Evolutionary conservation across 1,140 invertebrate genomes (phyloP).

Genomic region (Papilio aristodemus): DNA sequence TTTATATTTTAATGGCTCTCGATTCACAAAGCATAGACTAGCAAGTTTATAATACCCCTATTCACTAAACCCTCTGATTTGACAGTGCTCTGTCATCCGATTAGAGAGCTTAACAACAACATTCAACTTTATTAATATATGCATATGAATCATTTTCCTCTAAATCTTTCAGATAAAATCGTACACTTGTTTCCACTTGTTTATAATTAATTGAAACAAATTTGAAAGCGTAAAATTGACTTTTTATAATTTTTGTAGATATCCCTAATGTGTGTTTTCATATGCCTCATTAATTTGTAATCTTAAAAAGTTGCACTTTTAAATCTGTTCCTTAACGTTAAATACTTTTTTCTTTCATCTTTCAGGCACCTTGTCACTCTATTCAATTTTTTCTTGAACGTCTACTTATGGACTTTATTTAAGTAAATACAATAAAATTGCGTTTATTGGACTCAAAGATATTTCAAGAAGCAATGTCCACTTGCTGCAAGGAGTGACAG

Average conservation of each 20-base stretch:
- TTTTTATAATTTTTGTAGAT: slow-evolving; percentile 33
- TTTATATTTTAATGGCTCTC: slow-evolving; percentile 26
- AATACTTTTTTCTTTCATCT: too few species aligned
- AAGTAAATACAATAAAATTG: too few species aligned
- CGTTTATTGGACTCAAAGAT: too few species aligned
- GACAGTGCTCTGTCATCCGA: slow-evolving; percentile 36
- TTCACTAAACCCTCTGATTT: slow-evolving; percentile 59
- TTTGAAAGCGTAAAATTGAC: slow-evolving; percentile 55
- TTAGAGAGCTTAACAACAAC: slow-evolving; percentile 14
- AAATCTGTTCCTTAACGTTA: too few species aligned
- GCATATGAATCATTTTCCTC: slow-evolving; percentile 33
- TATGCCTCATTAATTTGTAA: slow-evolving; percentile 5
- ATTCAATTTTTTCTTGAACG: too few species aligned
- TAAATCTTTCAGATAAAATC: background rate
- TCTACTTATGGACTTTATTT: too few species aligned
- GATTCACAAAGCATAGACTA: slow-evolving; percentile 51
- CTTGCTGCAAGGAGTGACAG: too few species aligned
- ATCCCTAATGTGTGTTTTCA: background rate
- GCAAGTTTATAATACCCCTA: slow-evolving; percentile 58
- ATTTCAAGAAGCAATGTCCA: too few species aligned
- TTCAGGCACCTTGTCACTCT: too few species aligned
- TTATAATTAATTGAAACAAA: slow-evolving; percentile 34
- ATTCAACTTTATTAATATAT: slow-evolving; percentile 32
- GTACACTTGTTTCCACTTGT: background rate
- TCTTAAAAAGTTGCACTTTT: background rate